Conservation (phyloP, 2,113 vertebrate genomes). For the Junco hyemalis region DNA sequence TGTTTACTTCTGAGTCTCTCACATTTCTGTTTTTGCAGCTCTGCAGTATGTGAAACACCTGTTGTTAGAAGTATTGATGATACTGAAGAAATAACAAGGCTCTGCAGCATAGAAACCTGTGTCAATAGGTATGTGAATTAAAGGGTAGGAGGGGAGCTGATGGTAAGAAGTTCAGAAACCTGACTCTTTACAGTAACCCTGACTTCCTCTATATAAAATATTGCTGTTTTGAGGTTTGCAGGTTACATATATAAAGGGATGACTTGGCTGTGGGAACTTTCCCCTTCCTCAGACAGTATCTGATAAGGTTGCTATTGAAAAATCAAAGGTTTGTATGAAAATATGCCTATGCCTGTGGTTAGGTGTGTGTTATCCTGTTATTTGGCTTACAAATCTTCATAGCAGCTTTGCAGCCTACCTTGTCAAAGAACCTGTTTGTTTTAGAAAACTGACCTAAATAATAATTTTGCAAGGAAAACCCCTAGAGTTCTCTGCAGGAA, state of each 20-base stretch:
- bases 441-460: conserved; percentile 7
- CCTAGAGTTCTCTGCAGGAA: background rate
- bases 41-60: background rate
- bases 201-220: conserved; percentile 32
- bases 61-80: background rate
- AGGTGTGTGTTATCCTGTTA: background rate
- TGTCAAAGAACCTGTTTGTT: background rate
- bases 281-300: background rate
- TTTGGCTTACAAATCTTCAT: background rate
- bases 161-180: conserved; percentile 16
- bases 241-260: background rate
- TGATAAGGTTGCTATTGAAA: background rate
- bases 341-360: background rate
- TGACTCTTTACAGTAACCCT: conserved; percentile 41
- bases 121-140: conserved; percentile 25
- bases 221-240: conserved; percentile 33
- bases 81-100: conserved; percentile 8
- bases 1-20: background rate
- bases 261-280: background rate
- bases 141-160: conserved; percentile 28
- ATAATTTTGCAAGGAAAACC: background rate
- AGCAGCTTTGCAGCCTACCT: background rate
- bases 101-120: background rate
- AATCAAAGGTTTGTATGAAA: background rate
- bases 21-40: background rate